phyloP scores from a whole-genome alignment of 1,140 invertebrate genomes.

The Ridgeia piscesae region DNA sequence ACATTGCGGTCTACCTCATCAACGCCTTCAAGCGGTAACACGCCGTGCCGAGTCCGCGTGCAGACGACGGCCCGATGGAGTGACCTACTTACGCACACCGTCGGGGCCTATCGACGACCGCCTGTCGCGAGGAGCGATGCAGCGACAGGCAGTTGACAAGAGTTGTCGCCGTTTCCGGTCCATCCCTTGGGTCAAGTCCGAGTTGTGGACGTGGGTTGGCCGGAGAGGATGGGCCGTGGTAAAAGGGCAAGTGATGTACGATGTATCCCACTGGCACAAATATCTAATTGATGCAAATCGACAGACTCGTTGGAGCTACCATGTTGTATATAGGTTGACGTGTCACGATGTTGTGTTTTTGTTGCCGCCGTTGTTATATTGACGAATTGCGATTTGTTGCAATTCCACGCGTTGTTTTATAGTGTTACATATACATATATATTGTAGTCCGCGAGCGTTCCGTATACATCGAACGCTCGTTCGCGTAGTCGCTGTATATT shows the following conservation, averaged over 20 bases:
- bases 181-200: background rate
- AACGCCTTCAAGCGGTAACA: constrained; percentile 28
- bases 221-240: background rate
- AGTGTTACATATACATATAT: background rate
- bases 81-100: background rate
- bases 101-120: too few relatives aligned
- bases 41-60: background rate
- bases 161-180: background rate
- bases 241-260: background rate
- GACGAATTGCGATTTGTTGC: background rate
- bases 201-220: background rate
- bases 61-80: background rate
- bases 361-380: background rate
- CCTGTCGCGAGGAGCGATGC: background rate
- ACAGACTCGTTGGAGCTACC: background rate
- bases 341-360: background rate
- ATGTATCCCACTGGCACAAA: background rate
- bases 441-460: background rate
- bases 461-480: background rate
- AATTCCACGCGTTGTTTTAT: background rate
- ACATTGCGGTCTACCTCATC: constrained; percentile 58
- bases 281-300: background rate
- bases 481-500: background rate
- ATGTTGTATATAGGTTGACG: background rate
- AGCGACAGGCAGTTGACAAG: background rate